These are phyloP conservation scores for Anthopleura xanthogrammica DNA, from an alignment of 92 coral and sea anemone species.

Conservation along the genomic window DNA sequence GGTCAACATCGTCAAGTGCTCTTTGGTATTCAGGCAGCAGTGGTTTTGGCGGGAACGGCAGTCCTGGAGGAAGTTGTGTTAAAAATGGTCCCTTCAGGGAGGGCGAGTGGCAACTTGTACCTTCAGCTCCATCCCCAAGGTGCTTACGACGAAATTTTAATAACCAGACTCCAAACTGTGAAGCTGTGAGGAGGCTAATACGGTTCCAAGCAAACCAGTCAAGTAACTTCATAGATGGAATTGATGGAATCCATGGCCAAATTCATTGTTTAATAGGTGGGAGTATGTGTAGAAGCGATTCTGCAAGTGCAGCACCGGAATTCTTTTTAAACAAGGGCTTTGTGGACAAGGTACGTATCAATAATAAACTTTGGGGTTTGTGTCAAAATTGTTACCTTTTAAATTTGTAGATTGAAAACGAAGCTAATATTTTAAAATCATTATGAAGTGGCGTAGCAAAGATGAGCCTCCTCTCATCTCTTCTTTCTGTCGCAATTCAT, in stretches of 20 bases:
- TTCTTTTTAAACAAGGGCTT: slow-evolving; percentile 66
- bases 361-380: neutral
- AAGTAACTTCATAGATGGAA: slow-evolving; percentile 21
- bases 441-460: too few relatives aligned
- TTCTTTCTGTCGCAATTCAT: too few relatives aligned
- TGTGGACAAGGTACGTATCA: slow-evolving; percentile 51
- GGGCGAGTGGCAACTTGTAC: slow-evolving; percentile 36
- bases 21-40: slow-evolving; percentile 48
- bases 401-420: too few relatives aligned
- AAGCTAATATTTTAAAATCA: too few relatives aligned
- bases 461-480: too few relatives aligned
- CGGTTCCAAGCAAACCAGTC: slow-evolving; percentile 9
- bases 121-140: slow-evolving; percentile 36
- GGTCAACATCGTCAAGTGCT: slow-evolving; percentile 23
- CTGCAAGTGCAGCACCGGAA: slow-evolving; percentile 63
- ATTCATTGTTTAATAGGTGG: slow-evolving; percentile 63
- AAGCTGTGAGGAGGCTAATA: slow-evolving; percentile 39
- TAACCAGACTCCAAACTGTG: slow-evolving; percentile 34
- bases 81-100: slow-evolving; percentile 47
- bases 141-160: slow-evolving; percentile 59
- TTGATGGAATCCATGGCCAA: slow-evolving; percentile 40
- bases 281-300: slow-evolving; percentile 48
- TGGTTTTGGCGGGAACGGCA: slow-evolving; percentile 50
- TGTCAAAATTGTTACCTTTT: too few relatives aligned
- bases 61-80: slow-evolving; percentile 9